Conservation (phyloP, 2,113 vertebrate species). For the Pionites leucogaster region DNA sequence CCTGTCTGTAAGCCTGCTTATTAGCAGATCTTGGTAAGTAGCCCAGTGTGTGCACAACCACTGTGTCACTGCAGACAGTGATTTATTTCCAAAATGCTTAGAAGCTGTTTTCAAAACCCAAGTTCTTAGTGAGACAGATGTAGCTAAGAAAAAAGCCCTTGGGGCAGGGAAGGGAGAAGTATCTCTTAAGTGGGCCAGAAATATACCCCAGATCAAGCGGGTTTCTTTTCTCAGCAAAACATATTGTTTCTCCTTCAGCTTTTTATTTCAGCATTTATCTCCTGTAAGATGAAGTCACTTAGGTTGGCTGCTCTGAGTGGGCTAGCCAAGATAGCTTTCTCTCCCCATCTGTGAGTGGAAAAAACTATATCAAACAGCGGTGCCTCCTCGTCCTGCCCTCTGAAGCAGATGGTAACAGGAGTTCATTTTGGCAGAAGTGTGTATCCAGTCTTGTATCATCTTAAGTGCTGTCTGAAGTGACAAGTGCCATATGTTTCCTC, state of each 20-base stretch:
- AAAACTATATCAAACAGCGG: neutral
- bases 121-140: accelerated
- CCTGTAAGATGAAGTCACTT: neutral
- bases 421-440: neutral
- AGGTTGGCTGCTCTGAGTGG: neutral
- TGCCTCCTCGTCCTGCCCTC: neutral
- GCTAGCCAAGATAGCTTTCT: neutral
- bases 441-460: neutral
- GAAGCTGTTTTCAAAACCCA: neutral
- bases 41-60: neutral
- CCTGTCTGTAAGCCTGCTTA: neutral
- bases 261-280: neutral
- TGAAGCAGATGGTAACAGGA: neutral
- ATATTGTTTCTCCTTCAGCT: neutral
- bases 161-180: neutral
- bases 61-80: neutral
- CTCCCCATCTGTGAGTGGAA: neutral
- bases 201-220: neutral
- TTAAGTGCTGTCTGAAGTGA: neutral
- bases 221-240: neutral
- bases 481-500: accelerated
- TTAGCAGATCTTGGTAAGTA: neutral
- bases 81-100: neutral
- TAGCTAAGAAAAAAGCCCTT: neutral
- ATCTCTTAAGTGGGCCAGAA: neutral